Evolutionary conservation across 2,888 invertebrate species (phyloP).

Genomic region (Malachius bipustulatus): DNA sequence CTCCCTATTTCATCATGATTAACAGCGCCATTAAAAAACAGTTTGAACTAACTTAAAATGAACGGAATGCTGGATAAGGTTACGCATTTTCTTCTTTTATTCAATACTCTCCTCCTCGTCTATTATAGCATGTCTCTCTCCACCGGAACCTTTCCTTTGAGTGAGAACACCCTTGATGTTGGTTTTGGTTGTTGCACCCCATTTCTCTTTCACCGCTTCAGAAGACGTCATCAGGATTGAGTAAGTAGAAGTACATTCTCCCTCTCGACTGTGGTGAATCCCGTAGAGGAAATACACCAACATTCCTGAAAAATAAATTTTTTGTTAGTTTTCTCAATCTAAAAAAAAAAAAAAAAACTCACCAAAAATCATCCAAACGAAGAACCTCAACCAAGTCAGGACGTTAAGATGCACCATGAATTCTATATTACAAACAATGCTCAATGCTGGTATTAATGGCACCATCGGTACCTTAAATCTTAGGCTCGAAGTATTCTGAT

Average conservation of each 20-base stretch:
- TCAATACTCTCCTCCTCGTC: slow-evolving; percentile 31
- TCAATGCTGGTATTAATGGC: slow-evolving; percentile 64
- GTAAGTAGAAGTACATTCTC: slow-evolving; percentile 48
- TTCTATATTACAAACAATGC: slow-evolving; percentile 70
- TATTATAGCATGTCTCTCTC: slow-evolving; percentile 34
- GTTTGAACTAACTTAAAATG: too few relatives aligned
- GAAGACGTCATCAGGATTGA: slow-evolving; percentile 54
- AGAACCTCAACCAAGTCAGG: slow-evolving; percentile 73
- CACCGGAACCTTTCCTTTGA: slow-evolving; percentile 31
- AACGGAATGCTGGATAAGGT: too few relatives aligned
- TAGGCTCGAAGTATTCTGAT: slow-evolving; percentile 57
- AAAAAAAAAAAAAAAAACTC: slow-evolving; percentile 23
- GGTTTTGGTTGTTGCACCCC: slow-evolving; percentile 43
- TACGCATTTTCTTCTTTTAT: slow-evolving; percentile 18
- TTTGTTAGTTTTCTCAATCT: neutral
- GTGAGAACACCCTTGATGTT: slow-evolving; percentile 32
- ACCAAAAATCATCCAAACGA: slow-evolving; percentile 79
- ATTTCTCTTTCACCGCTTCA: slow-evolving; percentile 49
- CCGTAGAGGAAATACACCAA: slow-evolving; percentile 76
- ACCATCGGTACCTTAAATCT: slow-evolving; percentile 73
- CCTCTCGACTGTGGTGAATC: slow-evolving; percentile 74
- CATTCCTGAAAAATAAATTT: slow-evolving; percentile 46
- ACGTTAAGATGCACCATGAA: slow-evolving; percentile 73
- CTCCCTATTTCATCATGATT: too few relatives aligned
- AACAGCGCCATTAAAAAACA: too few relatives aligned